Conservation (phyloP, 2,797 vertebrate genomes). For the Gymnoscopelus microlampas region DNA sequence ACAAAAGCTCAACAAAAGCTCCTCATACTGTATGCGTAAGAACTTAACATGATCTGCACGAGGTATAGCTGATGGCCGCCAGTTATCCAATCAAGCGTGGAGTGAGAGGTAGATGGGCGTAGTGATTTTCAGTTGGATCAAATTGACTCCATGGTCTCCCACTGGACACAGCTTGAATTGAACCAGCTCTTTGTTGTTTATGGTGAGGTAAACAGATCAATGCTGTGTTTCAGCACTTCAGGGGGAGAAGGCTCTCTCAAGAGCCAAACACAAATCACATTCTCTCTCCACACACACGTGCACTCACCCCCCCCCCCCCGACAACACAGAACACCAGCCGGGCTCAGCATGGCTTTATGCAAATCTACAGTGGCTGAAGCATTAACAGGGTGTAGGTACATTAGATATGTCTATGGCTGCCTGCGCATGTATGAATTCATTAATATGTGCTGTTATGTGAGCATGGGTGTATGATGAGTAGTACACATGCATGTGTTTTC, state of each 20-base stretch:
- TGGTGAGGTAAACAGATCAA: slow-evolving; percentile 70
- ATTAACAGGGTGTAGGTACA: background rate
- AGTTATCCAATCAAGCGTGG: slow-evolving; percentile 23
- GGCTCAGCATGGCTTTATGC: slow-evolving; percentile 9
- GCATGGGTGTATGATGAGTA: no score
- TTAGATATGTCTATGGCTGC: background rate
- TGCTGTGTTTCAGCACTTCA: slow-evolving; percentile 52
- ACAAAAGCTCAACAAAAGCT: background rate
- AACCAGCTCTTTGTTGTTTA: slow-evolving; percentile 39
- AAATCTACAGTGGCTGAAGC: slow-evolving; percentile 23
- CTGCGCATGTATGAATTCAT: background rate
- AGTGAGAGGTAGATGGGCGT: slow-evolving; percentile 30
- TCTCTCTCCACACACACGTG: slow-evolving; percentile 17
- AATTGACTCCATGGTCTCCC: slow-evolving; percentile 37
- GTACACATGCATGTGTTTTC: no score
- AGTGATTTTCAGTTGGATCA: slow-evolving; percentile 52
- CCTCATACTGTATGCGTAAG: background rate
- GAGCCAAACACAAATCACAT: slow-evolving; percentile 40
- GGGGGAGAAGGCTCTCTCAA: slow-evolving; percentile 21
- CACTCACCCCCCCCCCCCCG: background rate
- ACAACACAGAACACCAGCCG: slow-evolving; percentile 21
- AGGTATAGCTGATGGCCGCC: slow-evolving; percentile 6
- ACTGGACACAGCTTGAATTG: slow-evolving; percentile 44
- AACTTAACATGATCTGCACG: background rate
- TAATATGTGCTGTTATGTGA: no score